Conservation (phyloP, 2,888 invertebrate genomes). For the Auanema freiburgensis region DNA sequence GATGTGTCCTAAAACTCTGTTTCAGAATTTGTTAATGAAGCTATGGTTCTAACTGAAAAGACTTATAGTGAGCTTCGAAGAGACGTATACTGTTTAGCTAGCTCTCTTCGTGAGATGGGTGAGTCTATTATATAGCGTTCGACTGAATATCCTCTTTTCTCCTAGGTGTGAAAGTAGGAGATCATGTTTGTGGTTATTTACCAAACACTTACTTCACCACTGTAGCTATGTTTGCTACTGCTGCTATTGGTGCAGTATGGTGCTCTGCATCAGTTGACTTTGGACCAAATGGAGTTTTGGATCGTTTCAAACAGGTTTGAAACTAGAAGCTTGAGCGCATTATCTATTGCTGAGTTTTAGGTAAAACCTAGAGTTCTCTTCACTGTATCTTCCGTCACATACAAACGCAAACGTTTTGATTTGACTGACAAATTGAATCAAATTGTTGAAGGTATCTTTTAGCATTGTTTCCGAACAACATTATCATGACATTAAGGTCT, state of each 20-base stretch:
- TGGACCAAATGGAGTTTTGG: constrained; percentile 67
- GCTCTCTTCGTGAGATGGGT: constrained; percentile 39
- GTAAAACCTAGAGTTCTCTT: constrained; percentile 70
- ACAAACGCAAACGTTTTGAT: constrained; percentile 69
- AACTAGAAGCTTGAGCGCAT: background rate
- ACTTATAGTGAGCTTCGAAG: constrained; percentile 36
- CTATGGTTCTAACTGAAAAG: background rate
- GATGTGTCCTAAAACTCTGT: background rate
- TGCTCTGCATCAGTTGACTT: constrained; percentile 70
- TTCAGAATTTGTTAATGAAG: background rate
- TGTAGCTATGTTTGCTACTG: constrained; percentile 69
- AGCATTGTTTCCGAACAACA: background rate
- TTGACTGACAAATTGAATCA: constrained; percentile 68
- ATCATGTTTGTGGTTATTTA: constrained; percentile 69
- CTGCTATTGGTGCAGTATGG: constrained; percentile 70
- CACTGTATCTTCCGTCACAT: constrained; percentile 69
- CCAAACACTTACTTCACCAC: constrained; percentile 69
- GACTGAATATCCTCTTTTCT: background rate
- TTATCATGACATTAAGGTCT: constrained; percentile 30
- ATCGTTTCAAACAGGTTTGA: constrained; percentile 49
- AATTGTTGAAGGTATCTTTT: constrained; percentile 64
- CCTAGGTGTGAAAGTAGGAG: constrained; percentile 62
- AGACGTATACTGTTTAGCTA: constrained; percentile 50
- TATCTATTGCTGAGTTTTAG: constrained; percentile 57
- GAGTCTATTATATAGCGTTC: background rate